Evolutionary conservation across 1,140 invertebrate genomes (phyloP), one percentile per base, ranked within the genome.

Genomic region (Camponotus vicinus): DNA sequence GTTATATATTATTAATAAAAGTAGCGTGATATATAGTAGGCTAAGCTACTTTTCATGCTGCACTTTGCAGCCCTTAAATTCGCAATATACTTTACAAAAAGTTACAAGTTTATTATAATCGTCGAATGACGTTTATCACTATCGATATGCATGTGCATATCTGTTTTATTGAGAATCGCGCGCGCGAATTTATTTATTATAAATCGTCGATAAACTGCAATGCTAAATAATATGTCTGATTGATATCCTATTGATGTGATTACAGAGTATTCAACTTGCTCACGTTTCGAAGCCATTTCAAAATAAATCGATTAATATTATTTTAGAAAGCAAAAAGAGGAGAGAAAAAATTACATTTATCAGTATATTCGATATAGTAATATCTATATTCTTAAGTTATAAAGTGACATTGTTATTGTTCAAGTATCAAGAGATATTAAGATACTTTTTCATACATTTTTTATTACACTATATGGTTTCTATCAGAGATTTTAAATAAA

Each of bases 171-270:
- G 42, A 87, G 42, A 89, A 63, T 82, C 37, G 77, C 55, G 78
- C 40, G 18, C 57, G 90, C 87, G 87, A 91, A 85, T 67, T 90
- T 91, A 89, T 91, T 91, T 91, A 91, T 91, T 90, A 85, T 63
- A 75, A 89, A 90, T 66, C 83, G 45, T 77, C 84, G 85, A 55
- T 85, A 79, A 42, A 45, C 9, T 79, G 37, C 13, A 37, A 67
- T 67, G n/a, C 3, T 66, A 42, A n/a, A 66, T 3, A 3, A 21
- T n/a, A 27, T n/a, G 32, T 32, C 27, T 1, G 27, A 69, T 85
- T 77, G 27, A 76, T 13, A 27, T 45, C 13, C 5, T 27, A 18
- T 34, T 40, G 37, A 40, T 40, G 34, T 42, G 64, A 77, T 3
- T 45, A 1, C 37, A 57, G 27, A 27, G 27, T 0, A 27, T 27